Conservation (phyloP, 2,113 vertebrate genomes). For the Echinops telfairi region DNA sequence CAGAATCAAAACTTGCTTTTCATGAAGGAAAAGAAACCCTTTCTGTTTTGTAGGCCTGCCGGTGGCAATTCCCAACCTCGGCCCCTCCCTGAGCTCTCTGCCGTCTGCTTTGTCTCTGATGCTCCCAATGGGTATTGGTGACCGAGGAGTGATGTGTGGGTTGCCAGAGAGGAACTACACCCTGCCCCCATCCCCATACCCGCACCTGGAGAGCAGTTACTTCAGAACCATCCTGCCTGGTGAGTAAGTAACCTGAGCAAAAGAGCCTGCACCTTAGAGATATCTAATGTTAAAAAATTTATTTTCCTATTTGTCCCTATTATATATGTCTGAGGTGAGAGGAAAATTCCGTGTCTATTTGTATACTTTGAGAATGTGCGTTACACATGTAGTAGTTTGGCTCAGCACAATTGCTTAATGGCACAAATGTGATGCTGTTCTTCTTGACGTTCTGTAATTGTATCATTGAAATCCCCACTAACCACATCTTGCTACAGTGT, state of each 20-base stretch:
- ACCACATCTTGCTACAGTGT: not conserved
- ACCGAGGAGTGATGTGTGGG: constrained; percentile 98
- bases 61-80: constrained; percentile 97
- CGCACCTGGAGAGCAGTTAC: constrained; percentile 98
- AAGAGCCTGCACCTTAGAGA: not conserved
- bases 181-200: constrained; percentile 97
- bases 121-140: constrained; percentile 98
- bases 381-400: not conserved
- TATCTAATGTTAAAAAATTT: not conserved
- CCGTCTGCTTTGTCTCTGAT: constrained; percentile 98
- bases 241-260: constrained; percentile 78
- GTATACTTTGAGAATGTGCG: not conserved
- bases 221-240: constrained; percentile 98
- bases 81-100: constrained; percentile 95
- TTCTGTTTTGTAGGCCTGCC: constrained; percentile 91
- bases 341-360: not conserved
- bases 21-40: not conserved
- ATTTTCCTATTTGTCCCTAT: not conserved
- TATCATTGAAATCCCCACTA: not conserved
- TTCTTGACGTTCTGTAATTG: not conserved
- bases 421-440: not conserved
- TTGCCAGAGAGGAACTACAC: constrained; percentile 98
- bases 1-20: not conserved
- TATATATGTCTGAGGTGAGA: not conserved
- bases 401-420: not conserved